A percentile compares a stretch with the other conserved stretches of the same genome.
phyloP scores from a whole-genome alignment of 2,888 invertebrate species.

The Hololepta plana region DNA sequence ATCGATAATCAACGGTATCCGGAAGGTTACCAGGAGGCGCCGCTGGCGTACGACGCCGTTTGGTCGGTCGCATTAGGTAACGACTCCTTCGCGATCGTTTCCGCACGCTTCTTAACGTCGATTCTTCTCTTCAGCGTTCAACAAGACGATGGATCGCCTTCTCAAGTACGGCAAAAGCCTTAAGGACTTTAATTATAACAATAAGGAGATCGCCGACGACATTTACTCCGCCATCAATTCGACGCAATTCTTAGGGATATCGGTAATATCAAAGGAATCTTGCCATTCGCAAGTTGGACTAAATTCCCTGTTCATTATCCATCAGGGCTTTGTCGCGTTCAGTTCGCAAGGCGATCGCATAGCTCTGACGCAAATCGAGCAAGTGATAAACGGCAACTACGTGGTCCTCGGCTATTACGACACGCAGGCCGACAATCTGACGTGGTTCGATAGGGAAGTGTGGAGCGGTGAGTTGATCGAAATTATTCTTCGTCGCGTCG shows the following conservation, averaged over 20 bases:
- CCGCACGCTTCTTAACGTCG: too few species aligned
- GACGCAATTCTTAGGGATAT: constrained; percentile 95
- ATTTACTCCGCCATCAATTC: constrained; percentile 96
- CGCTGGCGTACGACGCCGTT: constrained; percentile 96
- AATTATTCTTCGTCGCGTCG: not conserved
- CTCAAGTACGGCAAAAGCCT: constrained; percentile 63
- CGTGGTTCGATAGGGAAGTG: constrained; percentile 79
- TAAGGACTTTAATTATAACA: constrained; percentile 91
- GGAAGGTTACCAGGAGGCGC: constrained; percentile 94
- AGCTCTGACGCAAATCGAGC: constrained; percentile 95
- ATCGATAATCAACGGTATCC: constrained; percentile 75
- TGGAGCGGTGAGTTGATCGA: constrained; percentile 59
- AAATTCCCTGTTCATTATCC: too few species aligned
- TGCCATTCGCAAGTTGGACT: too few species aligned
- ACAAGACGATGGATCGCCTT: constrained; percentile 86
- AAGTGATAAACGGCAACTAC: constrained; percentile 88
- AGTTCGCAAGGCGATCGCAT: constrained; percentile 97
- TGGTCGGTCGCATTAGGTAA: constrained; percentile 94
- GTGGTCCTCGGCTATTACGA: constrained; percentile 91
- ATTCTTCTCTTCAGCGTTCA: constrained; percentile 52
- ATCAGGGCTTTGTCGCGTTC: constrained; percentile 91
- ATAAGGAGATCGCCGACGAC: constrained; percentile 85
- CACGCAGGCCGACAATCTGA: constrained; percentile 85
- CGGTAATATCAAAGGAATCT: too few species aligned
- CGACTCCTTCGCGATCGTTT: too few species aligned